Evolutionary conservation across 92 coral and sea anemone genomes (phyloP).

Genomic region (Plumapathes pennacea): DNA sequence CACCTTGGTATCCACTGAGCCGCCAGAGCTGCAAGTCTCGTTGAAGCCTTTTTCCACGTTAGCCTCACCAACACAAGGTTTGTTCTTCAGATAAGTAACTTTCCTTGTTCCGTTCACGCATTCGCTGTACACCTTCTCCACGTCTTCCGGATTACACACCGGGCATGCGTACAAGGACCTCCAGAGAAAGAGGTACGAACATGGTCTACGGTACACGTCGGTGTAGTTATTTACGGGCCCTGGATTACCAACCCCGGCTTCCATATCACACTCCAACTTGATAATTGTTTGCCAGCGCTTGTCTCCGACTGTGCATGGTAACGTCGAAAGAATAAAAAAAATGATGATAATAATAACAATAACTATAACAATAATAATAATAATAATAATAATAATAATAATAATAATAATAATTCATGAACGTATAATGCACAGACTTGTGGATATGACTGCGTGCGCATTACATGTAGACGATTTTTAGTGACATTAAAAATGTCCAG

Average conservation of each 20-base stretch:
- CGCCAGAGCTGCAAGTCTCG: too few relatives aligned
- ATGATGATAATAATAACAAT: too few relatives aligned
- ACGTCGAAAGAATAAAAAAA: neutral
- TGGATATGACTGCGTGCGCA: too few relatives aligned
- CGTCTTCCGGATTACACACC: constrained; percentile 56
- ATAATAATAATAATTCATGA: too few relatives aligned
- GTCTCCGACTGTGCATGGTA: neutral
- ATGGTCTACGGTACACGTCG: constrained; percentile 1
- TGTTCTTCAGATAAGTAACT: constrained; percentile 27
- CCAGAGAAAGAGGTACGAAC: constrained; percentile 64
- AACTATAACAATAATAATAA: too few relatives aligned
- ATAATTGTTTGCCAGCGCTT: constrained; percentile 29
- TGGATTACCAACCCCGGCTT: constrained; percentile 77
- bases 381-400: too few relatives aligned
- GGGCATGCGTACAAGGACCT: constrained; percentile 86
- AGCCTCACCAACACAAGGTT: too few relatives aligned
- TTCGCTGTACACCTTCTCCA: constrained; percentile 34
- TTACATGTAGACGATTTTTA: too few relatives aligned
- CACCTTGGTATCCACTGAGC: too few relatives aligned
- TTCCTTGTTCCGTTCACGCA: constrained; percentile 65
- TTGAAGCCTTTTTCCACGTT: too few relatives aligned
- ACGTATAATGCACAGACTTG: too few relatives aligned
- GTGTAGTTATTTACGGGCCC: constrained; percentile 69
- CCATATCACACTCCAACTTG: constrained; percentile 66
- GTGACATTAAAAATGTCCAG: too few relatives aligned